Evolutionary conservation across 2,888 invertebrate species (phyloP), one percentile per base, ranked within the genome.

Genomic region (Sarcophaga subvicina): DNA sequence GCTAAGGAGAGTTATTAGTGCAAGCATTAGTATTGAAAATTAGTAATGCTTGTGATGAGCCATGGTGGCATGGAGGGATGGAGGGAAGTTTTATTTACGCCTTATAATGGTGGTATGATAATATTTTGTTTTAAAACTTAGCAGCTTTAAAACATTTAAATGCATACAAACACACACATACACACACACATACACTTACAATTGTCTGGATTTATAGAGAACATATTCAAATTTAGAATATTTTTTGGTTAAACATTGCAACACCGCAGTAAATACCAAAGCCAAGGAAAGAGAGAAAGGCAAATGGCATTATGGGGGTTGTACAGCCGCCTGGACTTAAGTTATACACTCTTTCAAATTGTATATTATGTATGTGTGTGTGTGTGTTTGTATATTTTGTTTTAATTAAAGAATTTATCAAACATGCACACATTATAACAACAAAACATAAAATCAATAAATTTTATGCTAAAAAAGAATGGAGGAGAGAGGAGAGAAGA

Each of bases 321-420:
- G 37, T 37, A 37, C 37, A 47, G 59, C 25, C 66, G 59, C 25
- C 66, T 83, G 83, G 78, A 72, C 78, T 54, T 62, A 14, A 64
- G 49, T 54, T 63, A 0, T 49, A 49, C 4, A 49, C 4, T 12
- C 4, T 54, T 54, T 54, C 17, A 54, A 54, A 54, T 12, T 17
- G 4, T 49, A 2, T 14, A 49, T 14, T 49, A 49, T 49, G 4
- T 62, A 66, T 62, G n/a, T 70, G 45, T 66, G 81, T 75, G 45
- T 45, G n/a, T 8, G 12, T 27, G 47, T 20, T 64, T 86, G 59
- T 82, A 63, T 75, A 59, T 87, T 82, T 79, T 82, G 81, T 79
- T 84, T 87, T 84, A 87, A 87, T 87, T 87, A 87, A 87, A 82
- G 67, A 87, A 84, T 84, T 84, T 81, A 75, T 76, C 70, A 64